Evolutionary conservation across 1,140 invertebrate genomes (phyloP), one percentile per base, ranked within the genome.

Genomic region (Thaumatotibia leucotreta): DNA sequence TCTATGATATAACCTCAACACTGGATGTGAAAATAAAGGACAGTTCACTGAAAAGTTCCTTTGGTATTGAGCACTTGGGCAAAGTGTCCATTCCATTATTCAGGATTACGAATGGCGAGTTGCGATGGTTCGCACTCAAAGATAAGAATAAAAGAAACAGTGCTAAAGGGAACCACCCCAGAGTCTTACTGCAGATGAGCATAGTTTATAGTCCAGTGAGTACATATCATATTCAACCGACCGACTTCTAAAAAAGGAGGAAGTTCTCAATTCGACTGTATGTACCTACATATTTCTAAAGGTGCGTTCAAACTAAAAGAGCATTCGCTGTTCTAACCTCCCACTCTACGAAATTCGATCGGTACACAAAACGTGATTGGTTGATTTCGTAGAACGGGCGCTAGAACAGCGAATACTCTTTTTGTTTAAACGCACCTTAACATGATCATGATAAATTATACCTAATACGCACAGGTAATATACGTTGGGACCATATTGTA

Each of bases 1-100:
- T 99, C 0, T 98, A 97, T 80, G 99, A 99, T 83, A 97, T 99
- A n/a, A 98, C 99, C 71, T 96, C 97, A 22, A 94, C 97, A 1
- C 86, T 99, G 33, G 98, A 99, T 85, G 92, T 99, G 6, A 98
- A 98, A 86, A 96, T 98, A 0, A 75, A 82, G 35, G 85, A 86
- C 24, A 81, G 76, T 27, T 83, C 84, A 0, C 22, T 88, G 20
- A 68, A 74, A 23, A 80, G 72, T 20, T 65, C 76, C 0, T 54
- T 89, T 93, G 93, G 66, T 92, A 96, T 27, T 94, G 98, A 99
- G 84, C 99, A 99, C 84, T 67, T 88, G 20, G 88, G 88, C 0
- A 80, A 82, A 65, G 72, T 90, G 1, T 83, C 79, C 0, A 84
- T 90, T 67, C 88, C 88, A 1, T 65, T 90, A 31, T 74, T 88